These are phyloP conservation scores for Pandion haliaetus DNA, from an alignment of 2,113 vertebrate species.

Conservation along the genomic window DNA sequence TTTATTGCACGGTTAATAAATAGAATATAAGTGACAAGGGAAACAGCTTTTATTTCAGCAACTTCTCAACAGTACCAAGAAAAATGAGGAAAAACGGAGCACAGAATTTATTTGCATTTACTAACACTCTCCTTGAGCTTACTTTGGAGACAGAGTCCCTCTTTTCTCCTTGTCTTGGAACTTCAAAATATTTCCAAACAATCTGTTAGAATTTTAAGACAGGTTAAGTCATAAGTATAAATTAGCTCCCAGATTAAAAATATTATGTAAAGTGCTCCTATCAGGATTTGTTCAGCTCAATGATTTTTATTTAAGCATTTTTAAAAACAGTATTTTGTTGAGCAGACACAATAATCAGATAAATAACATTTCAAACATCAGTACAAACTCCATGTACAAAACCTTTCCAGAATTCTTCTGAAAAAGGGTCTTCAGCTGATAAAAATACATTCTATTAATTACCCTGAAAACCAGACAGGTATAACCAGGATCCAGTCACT, in stretches of 20 bases:
- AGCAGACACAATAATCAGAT: neutral
- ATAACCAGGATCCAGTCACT: neutral
- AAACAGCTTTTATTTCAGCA: slow-evolving; percentile 29
- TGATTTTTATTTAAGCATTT: neutral
- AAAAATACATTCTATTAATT: slow-evolving; percentile 61
- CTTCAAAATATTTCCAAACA: neutral
- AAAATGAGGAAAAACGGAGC: neutral
- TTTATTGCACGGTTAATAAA: slow-evolving; percentile 8
- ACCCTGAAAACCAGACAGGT: slow-evolving; percentile 29
- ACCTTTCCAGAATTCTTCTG: slow-evolving; percentile 42
- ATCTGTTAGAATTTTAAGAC: neutral
- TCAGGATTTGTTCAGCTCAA: neutral
- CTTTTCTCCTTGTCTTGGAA: neutral
- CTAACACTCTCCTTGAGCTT: neutral
- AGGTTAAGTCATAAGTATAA: neutral
- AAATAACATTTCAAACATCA: slow-evolving; percentile 44
- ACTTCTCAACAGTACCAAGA: neutral
- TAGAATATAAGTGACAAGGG: neutral
- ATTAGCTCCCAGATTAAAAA: neutral
- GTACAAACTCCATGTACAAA: slow-evolving; percentile 63
- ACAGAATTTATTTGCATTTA: neutral
- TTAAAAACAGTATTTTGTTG: neutral
- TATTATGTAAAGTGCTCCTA: neutral
- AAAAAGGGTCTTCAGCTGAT: slow-evolving; percentile 11
- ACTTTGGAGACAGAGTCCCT: neutral